Evolutionary conservation across 2,888 invertebrate genomes (phyloP).

Genomic region (Eilema sororculum): DNA sequence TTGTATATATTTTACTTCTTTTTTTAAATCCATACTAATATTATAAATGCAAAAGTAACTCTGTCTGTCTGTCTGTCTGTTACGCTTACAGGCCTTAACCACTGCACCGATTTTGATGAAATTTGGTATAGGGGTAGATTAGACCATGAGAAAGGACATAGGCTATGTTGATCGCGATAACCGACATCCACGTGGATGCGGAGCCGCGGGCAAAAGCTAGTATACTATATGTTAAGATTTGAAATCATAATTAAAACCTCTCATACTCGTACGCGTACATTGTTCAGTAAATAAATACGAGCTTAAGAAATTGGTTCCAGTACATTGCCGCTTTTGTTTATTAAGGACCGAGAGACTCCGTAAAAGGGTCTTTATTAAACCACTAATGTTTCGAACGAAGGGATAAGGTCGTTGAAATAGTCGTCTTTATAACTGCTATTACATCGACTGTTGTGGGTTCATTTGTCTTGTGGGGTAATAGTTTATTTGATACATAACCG

Average conservation of each 20-base stretch:
- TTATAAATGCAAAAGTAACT: too few species aligned
- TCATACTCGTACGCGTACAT: neutral
- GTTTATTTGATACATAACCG: neutral
- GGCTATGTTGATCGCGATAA: too few species aligned
- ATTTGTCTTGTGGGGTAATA: neutral
- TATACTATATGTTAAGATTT: too few species aligned
- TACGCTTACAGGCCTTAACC: too few species aligned
- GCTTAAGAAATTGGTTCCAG: neutral
- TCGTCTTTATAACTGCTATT: neutral
- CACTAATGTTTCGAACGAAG: neutral
- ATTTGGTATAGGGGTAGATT: too few species aligned
- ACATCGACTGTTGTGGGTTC: neutral
- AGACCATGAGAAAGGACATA: too few species aligned
- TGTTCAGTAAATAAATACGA: slow-evolving; percentile 1
- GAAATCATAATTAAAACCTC: slow-evolving; percentile 2
- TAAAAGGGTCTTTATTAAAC: slow-evolving; percentile 5
- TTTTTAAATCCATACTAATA: too few species aligned
- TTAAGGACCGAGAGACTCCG: neutral
- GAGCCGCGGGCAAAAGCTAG: too few species aligned
- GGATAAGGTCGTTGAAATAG: slow-evolving; percentile 1
- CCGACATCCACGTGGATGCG: too few species aligned
- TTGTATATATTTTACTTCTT: too few species aligned
- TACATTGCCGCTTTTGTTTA: neutral
- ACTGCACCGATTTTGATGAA: too few species aligned
- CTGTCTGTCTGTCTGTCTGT: too few species aligned